Conservation (phyloP, 2,888 invertebrate genomes). For the Amiota communis region DNA sequence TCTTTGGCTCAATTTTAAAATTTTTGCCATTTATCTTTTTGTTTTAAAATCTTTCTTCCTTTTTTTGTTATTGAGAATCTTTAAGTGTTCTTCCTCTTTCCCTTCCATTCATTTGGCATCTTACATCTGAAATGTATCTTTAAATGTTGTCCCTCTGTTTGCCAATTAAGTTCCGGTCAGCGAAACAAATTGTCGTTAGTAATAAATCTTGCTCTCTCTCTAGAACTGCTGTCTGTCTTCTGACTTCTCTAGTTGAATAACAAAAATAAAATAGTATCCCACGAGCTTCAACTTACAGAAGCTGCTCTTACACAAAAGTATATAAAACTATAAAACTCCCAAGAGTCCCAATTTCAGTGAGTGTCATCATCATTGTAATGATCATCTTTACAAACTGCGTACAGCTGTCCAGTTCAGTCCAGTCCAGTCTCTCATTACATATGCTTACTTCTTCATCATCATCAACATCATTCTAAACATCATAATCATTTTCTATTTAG, state of each 20-base stretch:
- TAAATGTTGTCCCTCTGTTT: background rate
- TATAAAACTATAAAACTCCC: too few relatives aligned
- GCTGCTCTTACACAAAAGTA: background rate
- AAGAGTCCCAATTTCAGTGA: too few relatives aligned
- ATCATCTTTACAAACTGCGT: too few relatives aligned
- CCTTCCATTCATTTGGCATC: conserved; percentile 24
- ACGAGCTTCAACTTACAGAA: conserved; percentile 13
- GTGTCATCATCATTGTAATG: too few relatives aligned
- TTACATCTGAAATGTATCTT: background rate
- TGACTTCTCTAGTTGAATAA: too few relatives aligned
- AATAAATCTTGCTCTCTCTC: conserved; percentile 54
- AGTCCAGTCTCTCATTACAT: too few relatives aligned
- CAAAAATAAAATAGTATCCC: background rate
- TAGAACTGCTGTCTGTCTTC: background rate
- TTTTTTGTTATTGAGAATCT: conserved; percentile 14
- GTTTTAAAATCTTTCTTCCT: background rate
- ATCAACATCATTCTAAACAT: too few relatives aligned
- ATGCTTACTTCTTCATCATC: too few relatives aligned
- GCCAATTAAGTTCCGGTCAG: conserved; percentile 17
- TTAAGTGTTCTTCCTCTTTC: conserved; percentile 48
- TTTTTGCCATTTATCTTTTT: background rate
- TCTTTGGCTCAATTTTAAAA: background rate
- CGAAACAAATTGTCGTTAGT: conserved; percentile 41
- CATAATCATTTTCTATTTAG: background rate
- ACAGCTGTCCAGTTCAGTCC: too few relatives aligned